Evolutionary conservation across 1,140 invertebrate species (phyloP).

Genomic region (Eupeodes corollae): DNA sequence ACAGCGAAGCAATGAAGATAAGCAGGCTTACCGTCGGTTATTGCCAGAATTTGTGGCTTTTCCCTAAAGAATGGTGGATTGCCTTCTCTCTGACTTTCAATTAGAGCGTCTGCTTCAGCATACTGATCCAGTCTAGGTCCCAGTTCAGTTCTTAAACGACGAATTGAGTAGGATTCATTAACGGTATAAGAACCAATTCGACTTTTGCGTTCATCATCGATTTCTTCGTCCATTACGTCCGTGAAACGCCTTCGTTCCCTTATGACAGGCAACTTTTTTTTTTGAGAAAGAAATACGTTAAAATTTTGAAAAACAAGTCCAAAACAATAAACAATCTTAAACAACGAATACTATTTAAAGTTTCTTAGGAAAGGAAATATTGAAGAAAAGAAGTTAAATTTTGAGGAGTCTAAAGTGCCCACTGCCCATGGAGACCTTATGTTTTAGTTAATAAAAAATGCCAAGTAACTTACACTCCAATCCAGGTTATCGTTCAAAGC

Average conservation of each 20-base stretch:
- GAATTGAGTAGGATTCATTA: conserved; percentile 54
- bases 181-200: conserved; percentile 66
- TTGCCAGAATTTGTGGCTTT: conserved; percentile 65
- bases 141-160: conserved; percentile 68
- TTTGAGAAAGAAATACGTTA: conserved; percentile 27
- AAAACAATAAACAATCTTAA: too few species aligned
- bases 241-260: conserved; percentile 81
- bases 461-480: conserved; percentile 51
- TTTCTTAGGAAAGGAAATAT: not conserved
- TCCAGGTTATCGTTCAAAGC: conserved; percentile 57
- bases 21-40: conserved; percentile 65
- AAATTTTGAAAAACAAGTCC: too few species aligned
- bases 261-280: conserved; percentile 60
- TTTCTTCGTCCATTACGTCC: conserved; percentile 93
- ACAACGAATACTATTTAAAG: too few species aligned
- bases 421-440: too few species aligned
- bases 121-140: conserved; percentile 68
- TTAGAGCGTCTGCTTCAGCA: conserved; percentile 70
- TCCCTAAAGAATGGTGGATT: conserved; percentile 70
- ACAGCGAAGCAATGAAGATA: conserved; percentile 75
- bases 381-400: too few species aligned
- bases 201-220: conserved; percentile 76
- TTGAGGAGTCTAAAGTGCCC: too few species aligned
- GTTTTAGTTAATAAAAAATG: too few species aligned
- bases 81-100: conserved; percentile 67